These are phyloP conservation scores for Pipistrellus kuhlii DNA, from an alignment of 2,797 vertebrate species.

Conservation along the genomic window DNA sequence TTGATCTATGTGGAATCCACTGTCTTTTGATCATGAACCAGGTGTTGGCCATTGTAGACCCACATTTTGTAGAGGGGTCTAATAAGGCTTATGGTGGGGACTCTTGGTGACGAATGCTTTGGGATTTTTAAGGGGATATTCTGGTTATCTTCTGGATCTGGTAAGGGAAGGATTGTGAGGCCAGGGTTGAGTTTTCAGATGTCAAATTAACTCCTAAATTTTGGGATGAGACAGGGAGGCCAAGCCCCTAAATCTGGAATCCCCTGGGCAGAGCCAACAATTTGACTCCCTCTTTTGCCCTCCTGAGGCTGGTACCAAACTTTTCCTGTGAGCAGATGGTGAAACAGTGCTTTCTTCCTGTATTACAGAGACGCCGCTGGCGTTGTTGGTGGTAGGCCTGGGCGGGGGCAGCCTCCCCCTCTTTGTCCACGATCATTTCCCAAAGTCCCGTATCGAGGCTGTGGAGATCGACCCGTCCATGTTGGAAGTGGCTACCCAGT, in stretches of 20 bases:
- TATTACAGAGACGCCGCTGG: conserved; percentile 87
- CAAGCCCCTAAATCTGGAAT: neutral
- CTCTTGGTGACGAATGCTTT: neutral
- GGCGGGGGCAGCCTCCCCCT: conserved; percentile 96
- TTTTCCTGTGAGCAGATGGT: neutral
- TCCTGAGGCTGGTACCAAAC: neutral
- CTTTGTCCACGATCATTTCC: conserved; percentile 95
- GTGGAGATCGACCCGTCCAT: conserved; percentile 95
- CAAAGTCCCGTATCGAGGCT: conserved; percentile 87
- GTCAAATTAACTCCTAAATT: neutral
- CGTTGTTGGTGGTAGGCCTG: conserved; percentile 93
- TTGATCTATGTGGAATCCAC: accelerated
- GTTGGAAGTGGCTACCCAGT: conserved; percentile 92
- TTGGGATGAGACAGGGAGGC: neutral
- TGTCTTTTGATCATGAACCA: neutral
- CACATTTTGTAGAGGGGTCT: neutral
- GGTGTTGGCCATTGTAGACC: neutral
- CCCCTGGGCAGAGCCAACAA: neutral
- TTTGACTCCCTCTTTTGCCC: neutral
- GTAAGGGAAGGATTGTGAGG: neutral
- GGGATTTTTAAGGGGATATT: neutral
- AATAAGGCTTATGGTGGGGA: neutral
- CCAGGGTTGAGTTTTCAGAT: neutral
- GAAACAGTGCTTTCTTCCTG: neutral
- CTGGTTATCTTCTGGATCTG: neutral